Conservation (phyloP, 2,888 invertebrate genomes). For the Coenonympha glycerion region DNA sequence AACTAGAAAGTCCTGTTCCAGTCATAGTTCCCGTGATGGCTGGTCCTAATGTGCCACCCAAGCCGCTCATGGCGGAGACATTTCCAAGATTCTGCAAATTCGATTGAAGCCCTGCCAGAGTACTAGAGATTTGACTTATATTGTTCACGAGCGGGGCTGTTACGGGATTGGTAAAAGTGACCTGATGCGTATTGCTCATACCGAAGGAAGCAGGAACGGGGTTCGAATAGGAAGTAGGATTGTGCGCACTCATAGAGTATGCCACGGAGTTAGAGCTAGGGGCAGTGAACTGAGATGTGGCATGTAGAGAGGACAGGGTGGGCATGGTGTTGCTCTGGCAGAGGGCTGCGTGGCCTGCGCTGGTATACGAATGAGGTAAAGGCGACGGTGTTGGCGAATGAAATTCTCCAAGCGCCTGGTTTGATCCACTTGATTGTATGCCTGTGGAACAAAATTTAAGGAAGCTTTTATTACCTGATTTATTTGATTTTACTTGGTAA, state of each 20-base stretch:
- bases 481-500: too few species aligned
- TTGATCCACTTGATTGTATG: constrained; percentile 81
- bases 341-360: constrained; percentile 62
- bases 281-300: constrained; percentile 62
- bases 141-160: constrained; percentile 69
- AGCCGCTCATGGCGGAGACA: constrained; percentile 59
- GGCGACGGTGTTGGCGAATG: constrained; percentile 78
- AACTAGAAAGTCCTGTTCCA: constrained; percentile 64
- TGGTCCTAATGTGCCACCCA: constrained; percentile 63
- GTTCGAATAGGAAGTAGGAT: constrained; percentile 71
- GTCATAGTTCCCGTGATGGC: constrained; percentile 70
- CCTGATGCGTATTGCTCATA: constrained; percentile 68
- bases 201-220: constrained; percentile 69
- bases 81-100: constrained; percentile 68
- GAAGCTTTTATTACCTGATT: too few species aligned
- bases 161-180: constrained; percentile 71
- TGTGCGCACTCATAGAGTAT: constrained; percentile 71
- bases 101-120: constrained; percentile 66
- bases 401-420: constrained; percentile 80
- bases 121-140: constrained; percentile 69
- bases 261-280: constrained; percentile 69
- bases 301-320: constrained; percentile 72
- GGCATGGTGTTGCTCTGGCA: constrained; percentile 82
- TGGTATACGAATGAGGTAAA: constrained; percentile 74
- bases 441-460: constrained; percentile 42